These are phyloP conservation scores for Zingel zingel DNA, from an alignment of 2,113 vertebrate species.

Conservation along the genomic window DNA sequence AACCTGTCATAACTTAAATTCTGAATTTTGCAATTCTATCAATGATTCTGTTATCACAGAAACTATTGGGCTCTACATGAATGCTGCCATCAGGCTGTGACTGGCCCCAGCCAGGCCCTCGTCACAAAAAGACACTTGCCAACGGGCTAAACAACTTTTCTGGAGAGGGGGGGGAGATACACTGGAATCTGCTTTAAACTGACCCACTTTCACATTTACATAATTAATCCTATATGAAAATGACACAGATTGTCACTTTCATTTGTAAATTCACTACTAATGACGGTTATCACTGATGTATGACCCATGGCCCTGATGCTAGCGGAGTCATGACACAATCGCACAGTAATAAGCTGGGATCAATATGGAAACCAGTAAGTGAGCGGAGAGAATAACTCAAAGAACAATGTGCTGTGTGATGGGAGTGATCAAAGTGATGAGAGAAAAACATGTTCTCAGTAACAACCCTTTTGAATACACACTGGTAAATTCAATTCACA, in stretches of 20 bases:
- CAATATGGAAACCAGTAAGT: conserved; percentile 7
- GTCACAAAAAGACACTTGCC: no score
- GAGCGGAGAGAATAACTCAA: neutral
- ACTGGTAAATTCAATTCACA: neutral
- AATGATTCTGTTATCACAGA: no score
- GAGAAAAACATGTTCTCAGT: neutral
- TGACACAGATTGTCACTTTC: neutral
- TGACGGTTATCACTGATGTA: neutral
- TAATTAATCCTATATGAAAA: neutral
- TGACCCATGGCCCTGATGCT: conserved; percentile 42
- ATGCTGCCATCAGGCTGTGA: no score
- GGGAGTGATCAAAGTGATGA: neutral
- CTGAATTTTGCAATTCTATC: no score
- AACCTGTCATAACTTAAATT: no score
- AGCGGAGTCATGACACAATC: conserved; percentile 35
- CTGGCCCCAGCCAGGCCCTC: no score
- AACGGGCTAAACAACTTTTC: no score
- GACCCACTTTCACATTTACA: neutral
- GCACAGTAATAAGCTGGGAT: conserved; percentile 29
- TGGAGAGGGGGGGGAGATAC: no score
- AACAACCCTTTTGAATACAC: conserved; percentile 9
- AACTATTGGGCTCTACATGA: no score
- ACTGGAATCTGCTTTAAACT: neutral
- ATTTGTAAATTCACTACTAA: neutral
- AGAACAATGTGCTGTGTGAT: conserved; percentile 23